Percentiles rank a stretch among this genome's conserved stretches.
These are phyloP conservation scores for Petroica traversi DNA, from an alignment of 2,113 vertebrate species.

Conservation along the genomic window DNA sequence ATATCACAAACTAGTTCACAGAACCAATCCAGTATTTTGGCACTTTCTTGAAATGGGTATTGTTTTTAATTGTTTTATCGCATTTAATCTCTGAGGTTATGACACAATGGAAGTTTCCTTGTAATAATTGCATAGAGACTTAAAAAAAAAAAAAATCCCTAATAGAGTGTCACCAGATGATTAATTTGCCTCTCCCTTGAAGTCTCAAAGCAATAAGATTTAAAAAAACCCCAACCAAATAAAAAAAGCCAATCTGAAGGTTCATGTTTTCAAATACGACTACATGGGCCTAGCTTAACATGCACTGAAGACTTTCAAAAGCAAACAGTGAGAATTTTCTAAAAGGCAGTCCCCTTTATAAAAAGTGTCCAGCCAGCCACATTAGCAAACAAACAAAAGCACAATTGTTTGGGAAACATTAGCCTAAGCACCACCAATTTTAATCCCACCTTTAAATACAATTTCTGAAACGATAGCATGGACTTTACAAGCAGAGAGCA, in stretches of 20 bases:
- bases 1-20: background rate
- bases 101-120: background rate
- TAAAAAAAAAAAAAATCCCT: too few relatives aligned
- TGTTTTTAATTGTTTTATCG: background rate
- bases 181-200: constrained; percentile 31
- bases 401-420: background rate
- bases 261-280: background rate
- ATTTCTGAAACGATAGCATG: background rate
- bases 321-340: background rate
- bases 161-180: constrained; percentile 16
- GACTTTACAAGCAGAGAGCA: background rate
- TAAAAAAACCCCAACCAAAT: background rate
- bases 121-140: constrained; percentile 15
- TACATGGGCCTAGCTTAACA: background rate
- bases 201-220: background rate
- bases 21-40: background rate
- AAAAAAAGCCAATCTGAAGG: background rate
- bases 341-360: background rate
- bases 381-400: background rate
- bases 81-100: background rate
- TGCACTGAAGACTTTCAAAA: background rate
- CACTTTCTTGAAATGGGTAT: background rate
- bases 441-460: background rate
- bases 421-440: background rate
- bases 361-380: background rate